These are phyloP conservation scores for Polyommatus icarus DNA, from an alignment of 2,888 invertebrate genomes.

Conservation along the genomic window DNA sequence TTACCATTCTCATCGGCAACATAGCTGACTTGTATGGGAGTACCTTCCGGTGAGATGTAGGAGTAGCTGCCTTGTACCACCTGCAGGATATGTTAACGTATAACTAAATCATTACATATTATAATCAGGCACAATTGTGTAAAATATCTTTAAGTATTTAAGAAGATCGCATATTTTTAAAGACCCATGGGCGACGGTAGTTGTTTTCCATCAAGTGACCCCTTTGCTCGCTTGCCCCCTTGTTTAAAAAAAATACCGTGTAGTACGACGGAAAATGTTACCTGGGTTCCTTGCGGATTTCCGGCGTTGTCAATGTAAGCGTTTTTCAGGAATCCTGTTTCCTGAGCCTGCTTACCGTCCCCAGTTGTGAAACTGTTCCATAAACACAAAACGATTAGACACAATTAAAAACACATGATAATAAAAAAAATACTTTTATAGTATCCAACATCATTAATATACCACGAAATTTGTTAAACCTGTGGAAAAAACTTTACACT, in stretches of 20 bases:
- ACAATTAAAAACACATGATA: background rate
- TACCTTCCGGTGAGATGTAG: slow-evolving; percentile 87
- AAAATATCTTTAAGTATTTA: too few species aligned
- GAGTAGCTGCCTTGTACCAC: slow-evolving; percentile 88
- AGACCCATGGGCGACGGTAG: too few species aligned
- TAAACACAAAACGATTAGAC: background rate
- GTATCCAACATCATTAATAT: too few species aligned
- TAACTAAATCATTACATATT: too few species aligned
- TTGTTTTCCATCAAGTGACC: too few species aligned
- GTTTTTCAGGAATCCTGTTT: slow-evolving; percentile 87
- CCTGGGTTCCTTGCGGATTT: slow-evolving; percentile 80
- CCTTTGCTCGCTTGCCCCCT: too few species aligned
- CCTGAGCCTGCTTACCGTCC: slow-evolving; percentile 89
- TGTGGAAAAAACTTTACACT: too few species aligned
- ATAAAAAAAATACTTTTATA: too few species aligned
- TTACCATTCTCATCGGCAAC: slow-evolving; percentile 88
- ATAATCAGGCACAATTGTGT: too few species aligned
- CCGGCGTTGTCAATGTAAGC: slow-evolving; percentile 83
- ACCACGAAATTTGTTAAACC: too few species aligned
- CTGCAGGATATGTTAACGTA: slow-evolving; percentile 52
- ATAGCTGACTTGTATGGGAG: slow-evolving; percentile 85
- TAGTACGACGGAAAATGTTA: slow-evolving; percentile 38
- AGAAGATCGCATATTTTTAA: background rate
- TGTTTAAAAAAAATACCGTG: background rate
- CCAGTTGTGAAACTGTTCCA: slow-evolving; percentile 84